Base-by-base conservation (phyloP, 2,888 invertebrate genomes). In the Sminthurides aquaticus region DNA sequence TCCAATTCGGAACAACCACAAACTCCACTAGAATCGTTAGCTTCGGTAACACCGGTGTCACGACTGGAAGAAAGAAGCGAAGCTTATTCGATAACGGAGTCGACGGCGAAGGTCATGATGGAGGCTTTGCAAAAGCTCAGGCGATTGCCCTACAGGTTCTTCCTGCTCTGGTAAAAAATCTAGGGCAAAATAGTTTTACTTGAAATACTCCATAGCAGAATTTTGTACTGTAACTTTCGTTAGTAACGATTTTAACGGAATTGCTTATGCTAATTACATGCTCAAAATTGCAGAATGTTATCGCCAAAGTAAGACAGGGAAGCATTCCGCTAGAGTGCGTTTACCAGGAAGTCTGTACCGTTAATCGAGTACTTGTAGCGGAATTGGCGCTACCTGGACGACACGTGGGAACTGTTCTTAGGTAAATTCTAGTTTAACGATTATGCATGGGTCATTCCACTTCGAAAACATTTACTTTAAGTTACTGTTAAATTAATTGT, bases 241-340 rank as follows among this genome's bases (percentile, higher is more conserved):
- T n/a, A n/a, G n/a, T n/a, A n/a, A n/a, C n/a, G n/a, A n/a, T n/a
- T n/a, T n/a, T n/a, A n/a, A n/a, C n/a, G n/a, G n/a, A n/a, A n/a
- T n/a, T n/a, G n/a, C n/a, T n/a, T n/a, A n/a, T n/a, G n/a, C n/a
- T n/a, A 34, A 34, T 34, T 34, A 11, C 15, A 34, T 34, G 5
- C 43, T 34, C 43, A 34, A 34, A 34, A 22, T 26, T 62, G n/a
- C 52, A 73, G 73, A 68, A 68, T n/a, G 69, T 69, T 1, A 69
- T 72, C 1, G 69, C 71, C 1, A 71, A 73, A 58, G 70, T 71
- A 8, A 60, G 66, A 60, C 69, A 71, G 57, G 62, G 67, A 20
- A 60, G 68, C 1, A 65, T 73, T 43, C 73, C 73, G 2, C 29
- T 66, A 1, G 61, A 69, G 11, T 73, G 73, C 54, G 69, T 68